These are phyloP conservation scores for Muscicapa comitata DNA, from an alignment of 2,797 vertebrate genomes.

Conservation along the genomic window DNA sequence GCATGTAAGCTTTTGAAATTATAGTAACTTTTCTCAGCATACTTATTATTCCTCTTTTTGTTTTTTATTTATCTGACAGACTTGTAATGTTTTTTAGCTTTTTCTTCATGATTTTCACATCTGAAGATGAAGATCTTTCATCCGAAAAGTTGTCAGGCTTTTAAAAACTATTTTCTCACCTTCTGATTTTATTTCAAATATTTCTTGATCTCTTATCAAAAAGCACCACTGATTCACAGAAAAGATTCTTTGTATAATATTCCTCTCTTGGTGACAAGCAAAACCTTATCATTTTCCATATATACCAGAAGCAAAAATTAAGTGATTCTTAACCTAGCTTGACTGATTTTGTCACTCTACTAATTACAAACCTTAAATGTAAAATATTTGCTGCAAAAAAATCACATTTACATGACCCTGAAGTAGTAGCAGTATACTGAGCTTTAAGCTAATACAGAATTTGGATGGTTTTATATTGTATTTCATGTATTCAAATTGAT, in stretches of 20 bases:
- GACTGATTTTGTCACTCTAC: not conserved
- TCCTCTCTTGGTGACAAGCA: not conserved
- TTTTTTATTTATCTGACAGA: not conserved
- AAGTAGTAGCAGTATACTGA: not conserved
- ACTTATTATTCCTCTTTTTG: accelerated
- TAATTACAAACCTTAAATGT: not conserved
- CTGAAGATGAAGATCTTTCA: not conserved
- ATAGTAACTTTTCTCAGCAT: not conserved
- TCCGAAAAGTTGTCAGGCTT: not conserved
- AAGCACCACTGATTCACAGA: not conserved
- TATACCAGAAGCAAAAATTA: not conserved
- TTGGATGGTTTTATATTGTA: not conserved
- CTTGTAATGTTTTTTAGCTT: not conserved
- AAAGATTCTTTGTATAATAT: not conserved
- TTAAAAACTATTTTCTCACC: not conserved
- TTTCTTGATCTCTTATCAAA: not conserved
- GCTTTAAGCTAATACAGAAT: not conserved
- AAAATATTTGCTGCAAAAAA: not conserved
- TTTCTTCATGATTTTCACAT: not conserved
- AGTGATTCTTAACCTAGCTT: not conserved
- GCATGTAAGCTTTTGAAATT: not conserved
- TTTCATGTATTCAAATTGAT: not conserved
- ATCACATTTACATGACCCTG: not conserved
- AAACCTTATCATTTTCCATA: not conserved
- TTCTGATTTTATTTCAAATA: not conserved